Percentiles rank a stretch among this genome's conserved stretches.
These are phyloP conservation scores for Pollenia angustigena DNA, from an alignment of 2,888 invertebrate genomes.

Conservation along the genomic window DNA sequence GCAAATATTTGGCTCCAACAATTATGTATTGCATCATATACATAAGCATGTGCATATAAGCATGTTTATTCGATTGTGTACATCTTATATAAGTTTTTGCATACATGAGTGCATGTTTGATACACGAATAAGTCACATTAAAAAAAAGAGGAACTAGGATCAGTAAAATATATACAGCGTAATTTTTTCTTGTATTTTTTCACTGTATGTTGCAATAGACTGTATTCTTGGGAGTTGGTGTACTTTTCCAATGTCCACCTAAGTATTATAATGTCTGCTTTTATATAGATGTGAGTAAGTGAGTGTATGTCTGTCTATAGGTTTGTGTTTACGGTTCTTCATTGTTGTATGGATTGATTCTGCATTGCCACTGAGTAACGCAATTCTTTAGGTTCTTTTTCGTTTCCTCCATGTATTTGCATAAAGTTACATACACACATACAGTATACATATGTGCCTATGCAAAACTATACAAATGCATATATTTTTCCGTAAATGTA, in stretches of 20 bases:
- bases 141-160: conserved; percentile 19
- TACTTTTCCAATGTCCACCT: conserved; percentile 25
- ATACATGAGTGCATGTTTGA: neutral
- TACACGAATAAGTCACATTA: conserved; percentile 10
- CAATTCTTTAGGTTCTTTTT: conserved; percentile 65
- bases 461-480: neutral
- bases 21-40: conserved; percentile 12
- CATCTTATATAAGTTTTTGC: neutral
- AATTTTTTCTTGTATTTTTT: conserved; percentile 16
- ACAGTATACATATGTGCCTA: neutral
- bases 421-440: conserved; percentile 26
- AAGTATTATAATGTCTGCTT: conserved; percentile 20
- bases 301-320: neutral
- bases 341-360: conserved; percentile 69
- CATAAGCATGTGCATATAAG: neutral
- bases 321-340: conserved; percentile 39
- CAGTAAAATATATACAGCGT: conserved; percentile 26
- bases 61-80: neutral
- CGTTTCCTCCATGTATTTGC: conserved; percentile 52
- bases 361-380: conserved; percentile 65
- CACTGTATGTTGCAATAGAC: conserved; percentile 21
- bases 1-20: conserved; percentile 37
- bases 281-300: neutral
- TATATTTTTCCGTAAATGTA: conserved; percentile 22
- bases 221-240: conserved; percentile 34